A percentile compares a stretch with the other conserved stretches of the same genome.
Evolutionary conservation across 2,888 invertebrate genomes (phyloP).

Genomic region (Callimorpha dominula): DNA sequence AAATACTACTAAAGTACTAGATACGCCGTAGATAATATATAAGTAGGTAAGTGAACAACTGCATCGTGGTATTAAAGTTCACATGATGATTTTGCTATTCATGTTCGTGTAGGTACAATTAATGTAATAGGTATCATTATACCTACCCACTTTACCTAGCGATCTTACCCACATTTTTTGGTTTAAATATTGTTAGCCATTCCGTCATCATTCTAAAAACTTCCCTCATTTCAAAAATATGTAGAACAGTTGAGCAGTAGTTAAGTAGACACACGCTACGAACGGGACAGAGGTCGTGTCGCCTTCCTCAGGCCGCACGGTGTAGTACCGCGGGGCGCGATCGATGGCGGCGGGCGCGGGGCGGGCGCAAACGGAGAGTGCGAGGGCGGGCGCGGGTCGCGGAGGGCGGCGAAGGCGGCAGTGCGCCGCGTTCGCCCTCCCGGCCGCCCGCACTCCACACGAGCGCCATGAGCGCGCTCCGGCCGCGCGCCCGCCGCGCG

Average conservation of each 20-base stretch:
- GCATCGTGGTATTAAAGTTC: too few species aligned
- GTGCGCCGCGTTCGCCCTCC: constrained; percentile 54
- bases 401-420: constrained; percentile 43
- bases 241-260: too few species aligned
- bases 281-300: constrained; percentile 10
- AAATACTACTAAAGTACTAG: too few species aligned
- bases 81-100: too few species aligned
- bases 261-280: too few species aligned
- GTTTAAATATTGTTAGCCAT: background rate
- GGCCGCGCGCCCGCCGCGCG: constrained; percentile 57
- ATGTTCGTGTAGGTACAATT: too few species aligned
- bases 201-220: background rate
- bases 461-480: constrained; percentile 58
- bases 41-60: too few species aligned
- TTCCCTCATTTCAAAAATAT: background rate
- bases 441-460: constrained; percentile 28
- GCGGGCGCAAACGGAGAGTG: constrained; percentile 23
- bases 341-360: constrained; percentile 24
- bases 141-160: background rate
- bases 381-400: constrained; percentile 22
- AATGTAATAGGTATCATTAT: too few species aligned
- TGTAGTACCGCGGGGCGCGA: constrained; percentile 21
- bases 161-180: background rate
- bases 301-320: constrained; percentile 16
- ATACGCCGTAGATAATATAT: too few species aligned